Evolutionary conservation across 2,888 invertebrate species (phyloP).

Genomic region (Endotricha flammealis): DNA sequence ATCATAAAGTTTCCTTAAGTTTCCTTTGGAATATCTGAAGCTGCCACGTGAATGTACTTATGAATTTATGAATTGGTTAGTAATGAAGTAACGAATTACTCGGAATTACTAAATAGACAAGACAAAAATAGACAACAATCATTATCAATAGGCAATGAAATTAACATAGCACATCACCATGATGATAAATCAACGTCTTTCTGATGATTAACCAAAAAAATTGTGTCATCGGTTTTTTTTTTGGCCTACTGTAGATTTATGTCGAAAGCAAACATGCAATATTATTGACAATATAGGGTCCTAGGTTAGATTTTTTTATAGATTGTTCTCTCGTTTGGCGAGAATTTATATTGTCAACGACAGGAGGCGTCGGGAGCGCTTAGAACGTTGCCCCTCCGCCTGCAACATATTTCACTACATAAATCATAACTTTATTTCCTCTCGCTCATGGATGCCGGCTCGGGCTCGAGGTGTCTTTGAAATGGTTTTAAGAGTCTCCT

Average conservation of each 20-base stretch:
- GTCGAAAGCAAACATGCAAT: no score
- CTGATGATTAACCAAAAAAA: no score
- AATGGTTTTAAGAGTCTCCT: constrained; percentile 65
- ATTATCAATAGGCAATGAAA: no score
- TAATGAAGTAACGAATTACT: constrained; percentile 10
- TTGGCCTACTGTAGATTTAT: no score
- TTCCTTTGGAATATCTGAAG: constrained; percentile 38
- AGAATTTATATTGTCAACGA: constrained; percentile 55
- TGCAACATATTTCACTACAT: constrained; percentile 72
- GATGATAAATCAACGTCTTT: no score
- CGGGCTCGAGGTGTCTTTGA: constrained; percentile 62
- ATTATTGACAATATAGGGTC: no score
- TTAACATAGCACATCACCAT: no score
- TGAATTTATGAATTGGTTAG: constrained; percentile 32
- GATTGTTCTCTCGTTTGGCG: constrained; percentile 48
- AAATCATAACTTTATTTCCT: constrained; percentile 78
- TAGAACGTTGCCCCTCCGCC: constrained; percentile 42
- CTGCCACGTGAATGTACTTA: constrained; percentile 47
- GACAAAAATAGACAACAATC: no score
- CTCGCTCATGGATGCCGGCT: constrained; percentile 56
- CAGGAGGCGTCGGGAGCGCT: constrained; percentile 45
- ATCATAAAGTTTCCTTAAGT: constrained; percentile 45
- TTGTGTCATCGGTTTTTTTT: no score
- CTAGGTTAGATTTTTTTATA: no score
- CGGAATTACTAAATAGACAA: no score